Percentiles rank a stretch among this genome's conserved stretches.
phyloP scores from a whole-genome alignment of 2,113 vertebrate genomes.

The Shinisaurus crocodilurus region DNA sequence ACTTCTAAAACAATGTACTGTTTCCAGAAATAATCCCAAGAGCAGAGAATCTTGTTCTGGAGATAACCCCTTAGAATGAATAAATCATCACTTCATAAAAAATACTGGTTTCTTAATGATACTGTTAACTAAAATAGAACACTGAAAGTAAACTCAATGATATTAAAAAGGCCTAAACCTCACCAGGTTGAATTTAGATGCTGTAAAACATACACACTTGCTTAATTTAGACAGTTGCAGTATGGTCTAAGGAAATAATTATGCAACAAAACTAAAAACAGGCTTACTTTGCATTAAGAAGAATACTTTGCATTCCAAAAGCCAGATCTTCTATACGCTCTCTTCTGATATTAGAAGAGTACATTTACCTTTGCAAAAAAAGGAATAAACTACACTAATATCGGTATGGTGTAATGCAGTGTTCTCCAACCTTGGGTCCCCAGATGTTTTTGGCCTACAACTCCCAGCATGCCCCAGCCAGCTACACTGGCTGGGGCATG shows the following conservation, averaged over 20 bases:
- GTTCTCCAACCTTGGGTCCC: too few species aligned
- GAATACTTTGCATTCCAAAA: background rate
- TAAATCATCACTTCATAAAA: conserved; percentile 50
- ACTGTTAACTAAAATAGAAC: conserved; percentile 21
- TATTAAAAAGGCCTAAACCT: conserved; percentile 19
- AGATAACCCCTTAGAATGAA: conserved; percentile 60
- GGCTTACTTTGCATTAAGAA: conserved; percentile 75
- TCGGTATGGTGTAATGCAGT: background rate
- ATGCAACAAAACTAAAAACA: background rate
- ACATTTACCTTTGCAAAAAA: background rate
- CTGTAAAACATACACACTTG: background rate
- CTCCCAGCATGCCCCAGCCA: too few species aligned
- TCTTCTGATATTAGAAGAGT: background rate
- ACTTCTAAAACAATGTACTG: conserved; percentile 75
- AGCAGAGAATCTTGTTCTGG: conserved; percentile 53
- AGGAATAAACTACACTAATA: background rate
- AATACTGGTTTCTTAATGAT: background rate
- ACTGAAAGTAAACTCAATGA: conserved; percentile 20
- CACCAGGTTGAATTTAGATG: background rate
- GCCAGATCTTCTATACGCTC: background rate
- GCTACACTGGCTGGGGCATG: too few species aligned
- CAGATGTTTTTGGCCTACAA: too few species aligned
- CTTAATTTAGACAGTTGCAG: conserved; percentile 11
- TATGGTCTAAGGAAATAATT: conserved; percentile 1
- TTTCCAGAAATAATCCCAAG: conserved; percentile 64